A percentile compares a stretch with the other conserved stretches of the same genome.
These are phyloP conservation scores for Erannis defoliaria DNA, from an alignment of 2,888 invertebrate genomes.

Conservation along the genomic window DNA sequence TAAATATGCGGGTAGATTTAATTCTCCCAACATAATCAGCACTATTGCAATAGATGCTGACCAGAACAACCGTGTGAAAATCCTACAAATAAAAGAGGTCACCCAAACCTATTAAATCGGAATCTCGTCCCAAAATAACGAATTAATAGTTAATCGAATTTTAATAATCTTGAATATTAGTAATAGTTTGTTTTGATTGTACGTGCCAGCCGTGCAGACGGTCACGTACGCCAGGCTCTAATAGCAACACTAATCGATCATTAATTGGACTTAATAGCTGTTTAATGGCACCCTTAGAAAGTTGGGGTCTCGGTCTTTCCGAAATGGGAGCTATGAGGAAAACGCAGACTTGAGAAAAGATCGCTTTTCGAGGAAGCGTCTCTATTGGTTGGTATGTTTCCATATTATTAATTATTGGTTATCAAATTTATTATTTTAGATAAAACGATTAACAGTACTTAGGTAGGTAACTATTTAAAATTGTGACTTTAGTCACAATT, in stretches of 20 bases:
- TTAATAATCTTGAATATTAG: constrained; percentile 59
- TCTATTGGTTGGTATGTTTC: too few relatives aligned
- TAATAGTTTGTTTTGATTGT: constrained; percentile 74
- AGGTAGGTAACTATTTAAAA: too few relatives aligned
- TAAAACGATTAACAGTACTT: too few relatives aligned
- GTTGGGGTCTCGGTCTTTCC: constrained; percentile 1
- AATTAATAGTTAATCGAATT: constrained; percentile 59
- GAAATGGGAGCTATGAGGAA: neutral
- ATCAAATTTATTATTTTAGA: too few relatives aligned
- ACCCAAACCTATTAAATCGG: constrained; percentile 38
- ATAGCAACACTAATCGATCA: constrained; percentile 45
- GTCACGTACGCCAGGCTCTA: constrained; percentile 63
- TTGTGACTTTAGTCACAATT: too few relatives aligned
- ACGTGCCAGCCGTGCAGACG: constrained; percentile 47
- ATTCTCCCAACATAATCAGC: neutral
- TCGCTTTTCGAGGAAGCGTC: neutral
- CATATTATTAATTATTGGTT: too few relatives aligned
- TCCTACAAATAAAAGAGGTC: constrained; percentile 25
- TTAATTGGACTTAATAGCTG: constrained; percentile 48
- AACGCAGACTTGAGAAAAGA: neutral
- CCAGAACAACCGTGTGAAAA: constrained; percentile 20
- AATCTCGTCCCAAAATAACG: constrained; percentile 49
- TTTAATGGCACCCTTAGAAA: constrained; percentile 12
- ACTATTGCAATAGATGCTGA: neutral
- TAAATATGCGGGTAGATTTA: neutral